Evolutionary conservation across 2,888 invertebrate genomes (phyloP), one percentile per base, ranked within the genome.

Genomic region (Temnothorax unifasciatus): DNA sequence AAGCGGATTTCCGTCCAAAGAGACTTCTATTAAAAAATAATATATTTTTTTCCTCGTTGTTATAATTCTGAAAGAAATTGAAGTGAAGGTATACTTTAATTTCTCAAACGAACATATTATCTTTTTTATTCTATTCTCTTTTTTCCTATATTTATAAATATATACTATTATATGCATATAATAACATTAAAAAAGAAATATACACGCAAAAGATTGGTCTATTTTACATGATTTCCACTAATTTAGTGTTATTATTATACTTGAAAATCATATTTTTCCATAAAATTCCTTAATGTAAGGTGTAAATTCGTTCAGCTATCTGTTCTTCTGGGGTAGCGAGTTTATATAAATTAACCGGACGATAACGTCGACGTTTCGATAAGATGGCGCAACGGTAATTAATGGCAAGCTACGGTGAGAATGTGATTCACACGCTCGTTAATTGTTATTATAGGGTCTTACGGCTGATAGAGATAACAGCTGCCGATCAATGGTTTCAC

Each of bases 341-440:
- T 41, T 18, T 52, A 64, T 29, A 59, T 76, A 64, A 86, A 87
- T 84, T 86, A 66, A 34, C 11, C 73, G 57, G 77, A 86, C 84
- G 66, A 63, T 59, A 82, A 18, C 52, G n/a, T n/a, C n/a, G 11
- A 50, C 63, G 25, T 63, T 73, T 63, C 52, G 88, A 85, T 87
- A 86, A 88, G 69, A 76, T 52, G 73, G 52, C 77, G 81, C 74
- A 71, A 11, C 52, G 63, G 59, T 83, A 82, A 82, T 85, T 82
- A 85, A 87, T 21, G 57, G 64, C 59, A 13, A 66, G 21, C 54
- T 38, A 15, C 38, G 34, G 54, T 41, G 61, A 77, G 57, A 11
- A 69, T 44, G 73, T 66, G 69, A 83, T 83, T 81, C 75, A 68
- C 74, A 59, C 61, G 66, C 18, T 21, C 15, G 44, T 44, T 69